Conservation (phyloP, 92 coral and sea anemone species). For the Phenganax stokvisi region DNA sequence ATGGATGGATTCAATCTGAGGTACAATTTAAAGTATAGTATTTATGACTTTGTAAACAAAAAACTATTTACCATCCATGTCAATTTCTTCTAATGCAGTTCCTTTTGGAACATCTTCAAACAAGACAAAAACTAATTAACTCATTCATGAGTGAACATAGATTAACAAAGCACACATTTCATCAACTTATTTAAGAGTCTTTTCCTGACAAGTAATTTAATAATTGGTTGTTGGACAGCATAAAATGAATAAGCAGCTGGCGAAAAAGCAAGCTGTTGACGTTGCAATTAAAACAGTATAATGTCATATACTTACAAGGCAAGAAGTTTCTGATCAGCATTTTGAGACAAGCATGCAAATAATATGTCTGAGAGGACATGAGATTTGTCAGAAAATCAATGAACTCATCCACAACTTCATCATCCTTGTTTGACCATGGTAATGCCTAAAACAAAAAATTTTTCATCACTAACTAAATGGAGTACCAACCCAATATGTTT, state of each 20-base stretch:
- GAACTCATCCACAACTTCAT: slow-evolving; percentile 70
- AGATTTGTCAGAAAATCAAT: slow-evolving; percentile 77
- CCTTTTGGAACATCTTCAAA: slow-evolving; percentile 34
- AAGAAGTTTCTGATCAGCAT: slow-evolving; percentile 76
- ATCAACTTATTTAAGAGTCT: not conserved
- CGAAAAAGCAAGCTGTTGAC: not conserved
- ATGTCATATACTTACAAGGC: slow-evolving; percentile 54
- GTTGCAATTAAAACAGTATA: not conserved
- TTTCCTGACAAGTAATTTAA: too few relatives aligned
- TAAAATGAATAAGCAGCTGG: not conserved
- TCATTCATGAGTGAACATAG: not conserved
- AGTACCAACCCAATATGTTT: too few relatives aligned
- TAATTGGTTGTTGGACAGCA: not conserved
- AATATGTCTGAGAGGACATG: slow-evolving; percentile 91
- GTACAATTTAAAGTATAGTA: too few relatives aligned
- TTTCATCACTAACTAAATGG: too few relatives aligned
- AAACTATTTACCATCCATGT: slow-evolving; percentile 32
- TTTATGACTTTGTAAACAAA: too few relatives aligned
- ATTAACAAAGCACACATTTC: not conserved
- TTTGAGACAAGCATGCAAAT: slow-evolving; percentile 80
- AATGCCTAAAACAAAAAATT: slow-evolving; percentile 42
- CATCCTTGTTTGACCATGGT: slow-evolving; percentile 74
- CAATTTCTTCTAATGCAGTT: slow-evolving; percentile 25
- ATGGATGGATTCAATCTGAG: not conserved
- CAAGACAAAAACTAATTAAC: not conserved